Evolutionary conservation across 1,140 invertebrate genomes (phyloP), one percentile per base, ranked within the genome.

Genomic region (Dreissena rostriformis): DNA sequence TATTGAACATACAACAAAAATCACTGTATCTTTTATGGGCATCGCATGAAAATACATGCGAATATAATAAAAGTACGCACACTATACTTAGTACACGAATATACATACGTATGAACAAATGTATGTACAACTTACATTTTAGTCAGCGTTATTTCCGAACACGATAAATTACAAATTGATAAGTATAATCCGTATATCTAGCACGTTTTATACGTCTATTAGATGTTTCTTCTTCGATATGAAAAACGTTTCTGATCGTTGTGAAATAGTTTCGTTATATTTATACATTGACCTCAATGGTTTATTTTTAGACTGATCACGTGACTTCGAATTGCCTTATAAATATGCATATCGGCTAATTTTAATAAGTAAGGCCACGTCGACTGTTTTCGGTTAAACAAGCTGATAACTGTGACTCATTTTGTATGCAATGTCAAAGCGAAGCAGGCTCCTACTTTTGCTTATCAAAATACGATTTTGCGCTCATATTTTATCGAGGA

Each of bases 201-300:
- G n/a, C 26, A 73, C 39, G 49, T 19, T 39, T 1, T 8, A 15
- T 24, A 73, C 26, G 53, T 10, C 17, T 10, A 53, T n/a, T 22
- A 0, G 52, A 53, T 52, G n/a, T 71, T 26, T 52, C 26, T 51
- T 52, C 17, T 22, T 52, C 39, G n/a, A 11, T 52, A 52, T 73
- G 39, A 28, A 75, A 76, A 76, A 57, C 57, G 65, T 76, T 76
- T 63, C 74, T 76, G 49, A 66, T 11, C 74, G 74, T 76, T 76
- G 74, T 76, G 74, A 76, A 76, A 76, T 75, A 75, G 29, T 76
- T 65, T 76, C 26, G 29, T 76, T 76, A n/a, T 66, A 76, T 76
- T 76, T 76, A 66, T 76, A 76, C 65, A 49, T 49, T 11, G 65
- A 24, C 74, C 39, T 15, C 19, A 15, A 28, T 19, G 17, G 26